phyloP scores from a whole-genome alignment of 2,113 vertebrate genomes.

The Ovis aries region DNA sequence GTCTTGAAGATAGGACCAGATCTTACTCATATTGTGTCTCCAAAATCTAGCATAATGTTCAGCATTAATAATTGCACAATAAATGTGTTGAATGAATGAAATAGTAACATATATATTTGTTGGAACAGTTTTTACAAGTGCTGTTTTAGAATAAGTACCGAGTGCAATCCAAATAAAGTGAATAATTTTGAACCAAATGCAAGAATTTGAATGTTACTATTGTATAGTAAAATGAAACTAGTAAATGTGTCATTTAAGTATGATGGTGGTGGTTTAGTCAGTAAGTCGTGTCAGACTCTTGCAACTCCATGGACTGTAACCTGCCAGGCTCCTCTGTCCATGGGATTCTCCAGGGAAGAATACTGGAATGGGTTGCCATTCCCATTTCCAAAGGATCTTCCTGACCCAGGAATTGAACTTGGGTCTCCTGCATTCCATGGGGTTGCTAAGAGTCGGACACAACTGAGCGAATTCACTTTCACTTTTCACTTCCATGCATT shows the following conservation, averaged over 20 bases:
- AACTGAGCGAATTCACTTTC: too few species aligned
- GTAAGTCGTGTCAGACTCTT: neutral
- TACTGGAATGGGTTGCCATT: neutral
- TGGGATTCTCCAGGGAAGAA: neutral
- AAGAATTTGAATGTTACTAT: neutral
- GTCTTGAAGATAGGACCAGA: neutral
- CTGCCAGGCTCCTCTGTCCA: neutral
- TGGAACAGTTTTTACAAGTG: neutral
- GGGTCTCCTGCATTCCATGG: neutral
- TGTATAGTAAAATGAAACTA: neutral
- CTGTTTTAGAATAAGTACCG: neutral
- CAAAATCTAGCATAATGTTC: neutral
- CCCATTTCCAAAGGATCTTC: neutral
- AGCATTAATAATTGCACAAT: neutral
- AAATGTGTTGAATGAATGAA: neutral
- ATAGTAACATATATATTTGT: neutral
- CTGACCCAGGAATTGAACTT: neutral
- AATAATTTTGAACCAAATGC: neutral
- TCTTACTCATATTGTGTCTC: neutral
- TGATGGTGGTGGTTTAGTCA: neutral
- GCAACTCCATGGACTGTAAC: neutral
- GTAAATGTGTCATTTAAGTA: neutral
- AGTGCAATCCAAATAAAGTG: neutral
- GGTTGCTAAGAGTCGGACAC: too few species aligned
- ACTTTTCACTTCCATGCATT: too few species aligned